These are phyloP conservation scores for Oligia latruncula DNA, from an alignment of 2,888 invertebrate genomes.

Conservation along the genomic window DNA sequence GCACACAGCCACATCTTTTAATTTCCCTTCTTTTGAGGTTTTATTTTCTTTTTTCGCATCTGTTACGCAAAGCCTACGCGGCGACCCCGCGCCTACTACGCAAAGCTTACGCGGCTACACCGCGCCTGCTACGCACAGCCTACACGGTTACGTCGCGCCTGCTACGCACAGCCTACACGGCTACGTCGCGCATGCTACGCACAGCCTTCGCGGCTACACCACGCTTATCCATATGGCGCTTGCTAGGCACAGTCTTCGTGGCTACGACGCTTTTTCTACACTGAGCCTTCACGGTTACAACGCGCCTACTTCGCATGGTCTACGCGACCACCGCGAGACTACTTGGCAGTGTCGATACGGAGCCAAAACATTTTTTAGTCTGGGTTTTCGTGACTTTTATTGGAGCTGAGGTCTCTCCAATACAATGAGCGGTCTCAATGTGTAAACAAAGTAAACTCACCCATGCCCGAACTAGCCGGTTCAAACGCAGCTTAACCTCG, in stretches of 20 bases:
- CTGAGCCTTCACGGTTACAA: not conserved
- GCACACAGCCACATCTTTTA: not conserved
- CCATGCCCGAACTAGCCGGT: not conserved
- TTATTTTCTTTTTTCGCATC: not conserved
- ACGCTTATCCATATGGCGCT: not conserved
- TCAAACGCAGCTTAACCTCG: constrained; percentile 3
- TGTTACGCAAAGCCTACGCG: not conserved
- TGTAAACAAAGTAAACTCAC: constrained; percentile 5
- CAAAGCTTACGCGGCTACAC: not conserved
- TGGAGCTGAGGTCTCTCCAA: not conserved
- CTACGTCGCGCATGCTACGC: not conserved
- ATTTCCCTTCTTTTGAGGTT: not conserved
- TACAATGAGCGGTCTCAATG: not conserved
- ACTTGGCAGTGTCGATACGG: not conserved
- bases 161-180: not conserved
- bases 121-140: not conserved
- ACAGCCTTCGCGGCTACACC: not conserved
- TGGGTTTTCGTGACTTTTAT: not conserved
- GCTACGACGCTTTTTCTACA: not conserved
- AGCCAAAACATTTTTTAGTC: not conserved
- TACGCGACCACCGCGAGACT: not conserved
- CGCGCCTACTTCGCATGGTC: not conserved
- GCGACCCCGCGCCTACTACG: not conserved
- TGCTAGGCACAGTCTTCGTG: not conserved
- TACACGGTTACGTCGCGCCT: not conserved